Conservation (phyloP, 2,888 invertebrate species). For the Aspidapion aeneum region DNA sequence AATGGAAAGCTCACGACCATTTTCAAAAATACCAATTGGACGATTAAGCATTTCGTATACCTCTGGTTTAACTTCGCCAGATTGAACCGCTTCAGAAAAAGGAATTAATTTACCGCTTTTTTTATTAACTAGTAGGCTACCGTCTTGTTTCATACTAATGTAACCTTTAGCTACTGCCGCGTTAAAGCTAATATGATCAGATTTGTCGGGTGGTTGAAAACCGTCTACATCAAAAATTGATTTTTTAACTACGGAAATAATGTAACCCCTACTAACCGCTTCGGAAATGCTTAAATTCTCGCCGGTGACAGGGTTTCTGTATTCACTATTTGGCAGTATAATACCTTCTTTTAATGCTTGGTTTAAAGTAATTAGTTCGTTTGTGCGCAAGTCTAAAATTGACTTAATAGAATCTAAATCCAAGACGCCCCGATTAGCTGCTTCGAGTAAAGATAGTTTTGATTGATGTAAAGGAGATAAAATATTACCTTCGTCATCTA, state of each 20-base stretch:
- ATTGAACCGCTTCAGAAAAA: conserved; percentile 75
- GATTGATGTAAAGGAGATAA: conserved; percentile 76
- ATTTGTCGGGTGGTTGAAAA: conserved; percentile 77
- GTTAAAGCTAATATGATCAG: conserved; percentile 81
- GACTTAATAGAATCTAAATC: conserved; percentile 83
- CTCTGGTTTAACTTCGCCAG: conserved; percentile 77
- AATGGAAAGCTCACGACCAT: conserved; percentile 74
- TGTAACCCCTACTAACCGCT: conserved; percentile 85
- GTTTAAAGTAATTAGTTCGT: conserved; percentile 75
- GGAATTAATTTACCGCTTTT: conserved; percentile 73
- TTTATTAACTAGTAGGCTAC: conserved; percentile 67
- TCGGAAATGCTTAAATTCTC: conserved; percentile 76
- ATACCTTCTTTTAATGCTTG: conserved; percentile 83
- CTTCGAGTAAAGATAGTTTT: conserved; percentile 77
- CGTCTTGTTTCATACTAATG: conserved; percentile 69
- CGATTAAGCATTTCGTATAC: conserved; percentile 82
- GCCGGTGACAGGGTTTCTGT: conserved; percentile 69
- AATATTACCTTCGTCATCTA: conserved; percentile 74
- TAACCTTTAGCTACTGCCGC: conserved; percentile 73
- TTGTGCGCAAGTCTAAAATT: conserved; percentile 74
- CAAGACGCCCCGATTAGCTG: conserved; percentile 81
- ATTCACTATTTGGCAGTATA: conserved; percentile 70
- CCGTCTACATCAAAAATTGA: conserved; percentile 92
- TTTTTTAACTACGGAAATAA: conserved; percentile 82
- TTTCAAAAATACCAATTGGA: conserved; percentile 75